Conservation (phyloP, 2,797 vertebrate species). For the Channa striata region DNA sequence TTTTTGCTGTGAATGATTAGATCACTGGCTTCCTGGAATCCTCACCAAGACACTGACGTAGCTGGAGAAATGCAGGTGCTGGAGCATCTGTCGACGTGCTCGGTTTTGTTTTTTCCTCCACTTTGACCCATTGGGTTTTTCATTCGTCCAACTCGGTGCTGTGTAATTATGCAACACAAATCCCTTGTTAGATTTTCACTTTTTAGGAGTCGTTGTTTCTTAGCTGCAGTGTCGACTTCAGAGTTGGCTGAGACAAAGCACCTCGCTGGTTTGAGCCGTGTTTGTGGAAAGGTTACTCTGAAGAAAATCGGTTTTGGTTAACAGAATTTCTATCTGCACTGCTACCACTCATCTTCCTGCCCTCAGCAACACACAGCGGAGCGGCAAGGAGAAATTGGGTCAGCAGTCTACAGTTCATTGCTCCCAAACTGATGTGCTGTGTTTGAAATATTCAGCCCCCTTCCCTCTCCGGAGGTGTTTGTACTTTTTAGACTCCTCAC, state of each 20-base stretch:
- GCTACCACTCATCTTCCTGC: background rate
- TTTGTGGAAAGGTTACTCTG: constrained; percentile 13
- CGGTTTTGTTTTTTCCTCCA: background rate
- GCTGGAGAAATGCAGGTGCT: constrained; percentile 13
- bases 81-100: constrained; percentile 12
- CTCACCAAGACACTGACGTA: constrained; percentile 23
- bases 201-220: background rate
- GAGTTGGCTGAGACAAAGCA: no score
- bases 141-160: background rate
- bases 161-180: background rate
- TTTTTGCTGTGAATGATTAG: constrained; percentile 57
- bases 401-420: constrained; percentile 55
- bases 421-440: constrained; percentile 58
- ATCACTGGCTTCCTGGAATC: constrained; percentile 57
- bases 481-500: constrained; percentile 34
- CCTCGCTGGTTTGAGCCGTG: background rate
- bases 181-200: background rate
- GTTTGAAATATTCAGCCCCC: constrained; percentile 51
- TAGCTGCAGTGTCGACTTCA: background rate
- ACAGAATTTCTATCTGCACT: constrained; percentile 8
- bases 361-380: constrained; percentile 25
- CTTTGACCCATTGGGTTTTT: background rate
- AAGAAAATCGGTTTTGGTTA: constrained; percentile 27
- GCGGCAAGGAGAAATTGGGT: constrained; percentile 63
- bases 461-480: constrained; percentile 17